Evolutionary conservation across 2,888 invertebrate genomes (phyloP), one percentile per base, ranked within the genome.

Genomic region (Gari tellinella): DNA sequence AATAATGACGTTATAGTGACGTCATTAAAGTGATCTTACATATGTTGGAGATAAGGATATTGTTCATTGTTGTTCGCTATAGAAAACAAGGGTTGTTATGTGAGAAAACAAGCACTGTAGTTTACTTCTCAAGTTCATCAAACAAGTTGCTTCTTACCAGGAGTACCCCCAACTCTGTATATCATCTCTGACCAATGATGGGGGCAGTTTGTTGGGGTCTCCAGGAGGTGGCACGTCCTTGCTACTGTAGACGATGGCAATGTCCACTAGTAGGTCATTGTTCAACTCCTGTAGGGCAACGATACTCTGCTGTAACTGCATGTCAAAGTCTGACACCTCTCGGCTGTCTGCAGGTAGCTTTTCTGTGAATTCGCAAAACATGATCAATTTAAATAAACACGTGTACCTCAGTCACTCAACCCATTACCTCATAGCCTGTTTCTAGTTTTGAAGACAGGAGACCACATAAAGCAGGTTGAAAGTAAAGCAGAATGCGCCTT

Each of bases 241-340:
- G 8, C 73, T 61, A 53, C 86, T 82, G 80, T 87, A 89, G 17
- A 90, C 58, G 48, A 90, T 82, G 26, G 83, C 84, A 1, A 82
- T 74, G 52, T 88, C 86, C 15, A 79, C 80, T 14, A 82, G 67
- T 52, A 86, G 74, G 51, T 80, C 84, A 25, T 77, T 79, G 68
- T 84, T 86, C 10, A 88, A 72, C 52, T 86, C 80, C 65, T 88
- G 84, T 57, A 90, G 70, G 17, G 86, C 81, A 17, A 81, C 82
- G 12, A 90, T 78, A 68, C 87, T 87, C 69, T 84, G 84, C 67
- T 89, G 88, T 5, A 91, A 82, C 64, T 91, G 90, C 19, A 87
- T 74, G 73, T 91, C 91, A 85, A 89, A 90, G 67, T 90, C 90
- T 12, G 80, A 65, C 23, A 84, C 84, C 46, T 83, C 74, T 45